These are phyloP conservation scores for Buteo buteo DNA, from an alignment of 2,113 vertebrate species.

Conservation along the genomic window DNA sequence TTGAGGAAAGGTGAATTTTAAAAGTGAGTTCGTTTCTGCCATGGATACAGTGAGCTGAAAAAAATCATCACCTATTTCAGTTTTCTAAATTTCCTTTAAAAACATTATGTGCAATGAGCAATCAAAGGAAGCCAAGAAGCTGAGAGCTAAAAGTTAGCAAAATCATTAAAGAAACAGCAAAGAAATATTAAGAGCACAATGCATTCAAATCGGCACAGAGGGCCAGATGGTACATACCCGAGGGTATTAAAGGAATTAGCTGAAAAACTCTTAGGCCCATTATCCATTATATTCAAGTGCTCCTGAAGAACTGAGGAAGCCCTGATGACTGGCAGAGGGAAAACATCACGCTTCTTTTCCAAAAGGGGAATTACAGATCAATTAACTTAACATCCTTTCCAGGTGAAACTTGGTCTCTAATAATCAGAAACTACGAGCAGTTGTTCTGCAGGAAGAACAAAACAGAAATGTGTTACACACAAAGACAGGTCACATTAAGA, in stretches of 20 bases:
- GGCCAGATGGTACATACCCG: conserved; percentile 59
- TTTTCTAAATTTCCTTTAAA: background rate
- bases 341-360: background rate
- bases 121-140: background rate
- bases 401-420: conserved; percentile 5
- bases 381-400: conserved; percentile 32
- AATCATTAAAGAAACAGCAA: conserved; percentile 35
- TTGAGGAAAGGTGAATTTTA: background rate
- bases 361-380: conserved; percentile 32
- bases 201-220: conserved; percentile 5
- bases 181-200: conserved; percentile 34
- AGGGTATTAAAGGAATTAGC: conserved; percentile 69
- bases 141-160: background rate
- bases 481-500: background rate
- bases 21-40: background rate
- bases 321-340: conserved; percentile 28
- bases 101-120: background rate
- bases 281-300: conserved; percentile 57
- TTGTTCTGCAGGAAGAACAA: background rate
- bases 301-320: conserved; percentile 38
- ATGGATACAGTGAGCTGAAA: background rate
- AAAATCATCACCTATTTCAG: background rate
- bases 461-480: background rate
- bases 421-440: background rate
- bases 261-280: conserved; percentile 59